Evolutionary conservation across 2,113 vertebrate genomes (phyloP).

Genomic region (Melanotaenia duboulayi): DNA sequence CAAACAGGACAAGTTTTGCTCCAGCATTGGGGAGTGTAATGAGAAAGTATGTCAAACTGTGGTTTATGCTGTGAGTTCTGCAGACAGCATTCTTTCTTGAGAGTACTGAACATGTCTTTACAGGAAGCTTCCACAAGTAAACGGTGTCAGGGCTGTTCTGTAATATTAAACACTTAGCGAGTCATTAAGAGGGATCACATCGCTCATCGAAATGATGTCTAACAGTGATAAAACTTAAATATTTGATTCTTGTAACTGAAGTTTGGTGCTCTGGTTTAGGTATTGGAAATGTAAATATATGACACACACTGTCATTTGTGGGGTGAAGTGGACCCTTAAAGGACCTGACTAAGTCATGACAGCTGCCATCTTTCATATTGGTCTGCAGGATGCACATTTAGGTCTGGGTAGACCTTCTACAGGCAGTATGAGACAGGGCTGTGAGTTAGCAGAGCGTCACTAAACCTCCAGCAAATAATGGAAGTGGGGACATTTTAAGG

Average conservation of each 20-base stretch:
- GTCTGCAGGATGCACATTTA: not conserved
- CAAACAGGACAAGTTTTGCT: no score
- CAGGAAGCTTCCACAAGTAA: not conserved
- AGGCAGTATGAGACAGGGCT: not conserved
- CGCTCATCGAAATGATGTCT: not conserved
- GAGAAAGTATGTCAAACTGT: not conserved
- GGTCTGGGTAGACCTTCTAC: not conserved
- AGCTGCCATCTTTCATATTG: not conserved
- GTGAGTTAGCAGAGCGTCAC: not conserved
- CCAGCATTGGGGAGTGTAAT: not conserved
- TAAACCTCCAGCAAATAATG: conserved; percentile 1
- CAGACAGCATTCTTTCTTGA: not conserved
- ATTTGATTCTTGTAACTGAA: not conserved
- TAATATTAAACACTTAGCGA: not conserved
- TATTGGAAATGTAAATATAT: not conserved
- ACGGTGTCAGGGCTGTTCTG: no score
- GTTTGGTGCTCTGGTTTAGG: not conserved
- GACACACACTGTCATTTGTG: not conserved
- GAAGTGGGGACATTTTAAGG: not conserved
- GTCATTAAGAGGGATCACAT: conserved; percentile 11
- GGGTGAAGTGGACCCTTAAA: not conserved
- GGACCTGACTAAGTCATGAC: not conserved
- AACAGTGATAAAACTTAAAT: conserved; percentile 21
- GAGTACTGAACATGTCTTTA: not conserved
- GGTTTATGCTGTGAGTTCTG: not conserved